phyloP scores from a whole-genome alignment of 1,140 invertebrate genomes.

The Meteorus sp. region DNA sequence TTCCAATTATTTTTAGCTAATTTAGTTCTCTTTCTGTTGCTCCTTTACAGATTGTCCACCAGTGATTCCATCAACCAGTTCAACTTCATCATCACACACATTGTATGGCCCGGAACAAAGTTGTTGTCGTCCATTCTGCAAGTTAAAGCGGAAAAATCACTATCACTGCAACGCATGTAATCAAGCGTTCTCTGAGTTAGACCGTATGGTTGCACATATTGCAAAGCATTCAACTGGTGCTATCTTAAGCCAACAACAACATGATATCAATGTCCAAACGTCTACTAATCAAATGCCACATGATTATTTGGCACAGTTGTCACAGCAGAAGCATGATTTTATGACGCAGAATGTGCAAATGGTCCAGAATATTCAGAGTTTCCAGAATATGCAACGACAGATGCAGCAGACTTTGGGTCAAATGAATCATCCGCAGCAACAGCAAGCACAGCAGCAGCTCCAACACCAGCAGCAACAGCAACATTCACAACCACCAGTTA shows the following conservation, averaged over 20 bases:
- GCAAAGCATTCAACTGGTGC: slow-evolving; percentile 69
- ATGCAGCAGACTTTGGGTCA: slow-evolving; percentile 52
- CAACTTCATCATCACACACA: slow-evolving; percentile 44
- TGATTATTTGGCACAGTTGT: slow-evolving; percentile 49
- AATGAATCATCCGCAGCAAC: slow-evolving; percentile 40
- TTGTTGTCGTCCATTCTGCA: slow-evolving; percentile 83
- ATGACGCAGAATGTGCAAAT: slow-evolving; percentile 51
- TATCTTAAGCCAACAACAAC: slow-evolving; percentile 54
- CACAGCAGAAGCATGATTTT: slow-evolving; percentile 53
- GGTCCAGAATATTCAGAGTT: slow-evolving; percentile 52
- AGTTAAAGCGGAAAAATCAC: slow-evolving; percentile 81
- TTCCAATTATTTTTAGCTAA: background rate
- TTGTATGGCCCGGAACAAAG: slow-evolving; percentile 65
- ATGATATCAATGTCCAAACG: slow-evolving; percentile 41
- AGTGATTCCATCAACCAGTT: slow-evolving; percentile 50
- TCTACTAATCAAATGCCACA: slow-evolving; percentile 32
- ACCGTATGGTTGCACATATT: slow-evolving; percentile 70
- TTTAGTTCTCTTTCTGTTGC: too few relatives aligned
- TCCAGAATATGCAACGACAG: slow-evolving; percentile 52
- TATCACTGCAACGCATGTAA: slow-evolving; percentile 88
- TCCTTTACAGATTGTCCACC: slow-evolving; percentile 50
- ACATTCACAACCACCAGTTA: slow-evolving; percentile 30
- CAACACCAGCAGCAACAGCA: slow-evolving; percentile 15
- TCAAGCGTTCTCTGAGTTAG: slow-evolving; percentile 75
- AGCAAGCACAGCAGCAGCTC: slow-evolving; percentile 26